phyloP scores from a whole-genome alignment of 2,797 vertebrate genomes.

The Eupleurogrammus muticus region DNA sequence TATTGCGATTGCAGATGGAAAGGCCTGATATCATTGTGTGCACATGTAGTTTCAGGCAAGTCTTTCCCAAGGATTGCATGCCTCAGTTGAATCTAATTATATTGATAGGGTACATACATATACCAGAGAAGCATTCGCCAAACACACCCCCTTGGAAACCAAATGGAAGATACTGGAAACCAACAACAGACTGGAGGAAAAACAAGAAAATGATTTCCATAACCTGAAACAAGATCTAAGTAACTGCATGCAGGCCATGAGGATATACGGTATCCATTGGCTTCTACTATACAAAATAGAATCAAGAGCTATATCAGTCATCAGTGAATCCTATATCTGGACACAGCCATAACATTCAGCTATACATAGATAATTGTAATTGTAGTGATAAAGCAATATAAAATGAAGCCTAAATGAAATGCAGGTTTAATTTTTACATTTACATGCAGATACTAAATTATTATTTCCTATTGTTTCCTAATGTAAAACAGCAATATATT shows the following conservation, averaged over 20 bases:
- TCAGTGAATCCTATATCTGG: not conserved
- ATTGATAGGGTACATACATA: slow-evolving; percentile 54
- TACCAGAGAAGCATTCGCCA: slow-evolving; percentile 54
- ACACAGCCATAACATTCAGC: not conserved
- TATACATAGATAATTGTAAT: not conserved
- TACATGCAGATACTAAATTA: not conserved
- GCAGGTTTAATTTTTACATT: not conserved
- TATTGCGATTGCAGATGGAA: slow-evolving; percentile 68
- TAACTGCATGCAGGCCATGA: not conserved
- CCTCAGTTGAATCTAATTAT: slow-evolving; percentile 76
- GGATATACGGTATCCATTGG: not conserved
- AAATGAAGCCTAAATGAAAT: not conserved
- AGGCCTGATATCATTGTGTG: slow-evolving; percentile 61
- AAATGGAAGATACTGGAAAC: slow-evolving; percentile 59
- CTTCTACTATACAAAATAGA: not conserved
- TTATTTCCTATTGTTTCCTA: slow-evolving; percentile 11
- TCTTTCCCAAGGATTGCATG: slow-evolving; percentile 54
- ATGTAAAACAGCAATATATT: slow-evolving; percentile 7
- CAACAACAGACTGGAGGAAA: slow-evolving; percentile 58
- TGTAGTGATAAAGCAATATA: not conserved
- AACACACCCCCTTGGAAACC: slow-evolving; percentile 29
- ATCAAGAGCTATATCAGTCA: slow-evolving; percentile 1
- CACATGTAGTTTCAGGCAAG: slow-evolving; percentile 59
- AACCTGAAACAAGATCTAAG: slow-evolving; percentile 10
- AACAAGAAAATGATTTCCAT: slow-evolving; percentile 22